Conservation (phyloP, 2,888 invertebrate genomes). For the Hyppa rectilinea region DNA sequence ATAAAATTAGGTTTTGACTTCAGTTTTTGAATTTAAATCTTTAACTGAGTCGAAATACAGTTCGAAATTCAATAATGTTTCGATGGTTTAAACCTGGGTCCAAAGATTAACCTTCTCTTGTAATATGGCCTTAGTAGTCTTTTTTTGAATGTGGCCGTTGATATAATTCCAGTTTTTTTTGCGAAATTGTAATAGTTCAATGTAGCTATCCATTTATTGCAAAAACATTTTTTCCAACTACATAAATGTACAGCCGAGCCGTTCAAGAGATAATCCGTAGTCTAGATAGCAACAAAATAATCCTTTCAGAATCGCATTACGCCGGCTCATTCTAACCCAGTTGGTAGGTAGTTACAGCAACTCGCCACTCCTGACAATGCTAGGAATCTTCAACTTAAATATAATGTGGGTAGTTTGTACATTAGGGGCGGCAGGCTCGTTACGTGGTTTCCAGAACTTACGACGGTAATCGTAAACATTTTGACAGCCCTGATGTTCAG, state of each 20-base stretch:
- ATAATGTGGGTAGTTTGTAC: slow-evolving; percentile 72
- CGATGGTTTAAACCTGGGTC: no score
- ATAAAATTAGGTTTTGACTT: no score
- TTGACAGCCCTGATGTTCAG: slow-evolving; percentile 62
- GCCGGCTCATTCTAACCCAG: slow-evolving; percentile 53
- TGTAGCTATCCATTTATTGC: background rate
- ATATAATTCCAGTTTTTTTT: background rate
- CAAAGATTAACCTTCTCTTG: no score
- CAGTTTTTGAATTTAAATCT: no score
- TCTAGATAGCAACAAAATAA: slow-evolving; percentile 45
- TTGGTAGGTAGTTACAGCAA: slow-evolving; percentile 58
- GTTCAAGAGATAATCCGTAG: slow-evolving; percentile 36
- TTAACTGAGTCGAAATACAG: no score
- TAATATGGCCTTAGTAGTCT: no score
- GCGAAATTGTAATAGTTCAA: background rate
- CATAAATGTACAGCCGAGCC: slow-evolving; percentile 13
- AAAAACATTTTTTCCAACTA: slow-evolving; percentile 8
- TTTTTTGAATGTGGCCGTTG: background rate
- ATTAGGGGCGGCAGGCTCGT: slow-evolving; percentile 69
- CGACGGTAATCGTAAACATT: slow-evolving; percentile 71
- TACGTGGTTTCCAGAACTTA: slow-evolving; percentile 70
- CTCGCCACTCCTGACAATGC: slow-evolving; percentile 51
- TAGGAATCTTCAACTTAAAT: slow-evolving; percentile 70
- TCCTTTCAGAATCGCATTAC: slow-evolving; percentile 54
- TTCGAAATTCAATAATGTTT: no score